Conservation (phyloP, 1,140 invertebrate genomes). For the Hydropsyche tenuis region DNA sequence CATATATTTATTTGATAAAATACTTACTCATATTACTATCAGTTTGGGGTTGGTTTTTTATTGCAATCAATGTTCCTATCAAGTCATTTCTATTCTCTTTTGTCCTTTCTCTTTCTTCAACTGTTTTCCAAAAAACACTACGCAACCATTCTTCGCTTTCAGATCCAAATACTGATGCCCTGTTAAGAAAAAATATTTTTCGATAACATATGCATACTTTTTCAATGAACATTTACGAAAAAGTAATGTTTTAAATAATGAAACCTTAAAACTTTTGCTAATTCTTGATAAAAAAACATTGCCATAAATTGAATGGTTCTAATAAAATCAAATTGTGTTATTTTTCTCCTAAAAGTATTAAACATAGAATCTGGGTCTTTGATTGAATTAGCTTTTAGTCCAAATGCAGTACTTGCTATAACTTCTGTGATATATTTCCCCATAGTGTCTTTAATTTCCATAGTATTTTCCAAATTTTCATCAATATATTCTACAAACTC, state of each 20-base stretch:
- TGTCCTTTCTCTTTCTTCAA: constrained; percentile 49
- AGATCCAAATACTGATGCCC: constrained; percentile 42
- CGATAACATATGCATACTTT: neutral
- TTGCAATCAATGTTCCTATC: constrained; percentile 53
- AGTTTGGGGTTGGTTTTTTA: constrained; percentile 44
- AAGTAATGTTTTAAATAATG: neutral
- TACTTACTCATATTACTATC: neutral
- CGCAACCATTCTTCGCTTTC: constrained; percentile 44
- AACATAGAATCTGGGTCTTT: constrained; percentile 59
- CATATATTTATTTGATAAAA: neutral
- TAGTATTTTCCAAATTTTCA: constrained; percentile 48
- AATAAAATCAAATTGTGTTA: neutral
- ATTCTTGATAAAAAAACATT: neutral
- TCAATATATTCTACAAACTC: constrained; percentile 52
- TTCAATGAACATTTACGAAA: neutral
- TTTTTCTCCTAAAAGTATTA: constrained; percentile 53
- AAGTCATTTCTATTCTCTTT: constrained; percentile 52
- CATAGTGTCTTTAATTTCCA: constrained; percentile 63
- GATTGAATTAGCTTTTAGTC: constrained; percentile 65
- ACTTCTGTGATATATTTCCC: constrained; percentile 69
- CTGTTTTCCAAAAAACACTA: constrained; percentile 48
- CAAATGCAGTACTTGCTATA: constrained; percentile 68
- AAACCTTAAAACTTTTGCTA: neutral
- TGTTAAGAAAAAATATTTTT: neutral
- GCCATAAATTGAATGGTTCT: neutral